Conservation (phyloP, 2,888 invertebrate species). For the Hirtodrosophila duncani region DNA sequence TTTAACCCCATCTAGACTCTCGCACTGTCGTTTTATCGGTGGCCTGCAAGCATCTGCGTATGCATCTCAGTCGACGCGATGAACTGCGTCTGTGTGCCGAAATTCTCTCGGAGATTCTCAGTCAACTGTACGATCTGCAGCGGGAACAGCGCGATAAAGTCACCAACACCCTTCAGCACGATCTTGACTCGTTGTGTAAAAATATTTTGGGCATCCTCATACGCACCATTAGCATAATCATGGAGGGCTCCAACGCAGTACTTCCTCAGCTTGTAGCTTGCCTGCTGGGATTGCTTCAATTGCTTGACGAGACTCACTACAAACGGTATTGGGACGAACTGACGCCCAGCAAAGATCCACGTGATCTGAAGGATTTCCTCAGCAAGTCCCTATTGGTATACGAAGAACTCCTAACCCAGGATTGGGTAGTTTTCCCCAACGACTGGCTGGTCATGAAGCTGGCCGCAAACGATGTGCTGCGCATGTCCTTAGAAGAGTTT, state of each 20-base stretch:
- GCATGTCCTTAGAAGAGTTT: constrained; percentile 91
- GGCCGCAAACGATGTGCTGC: constrained; percentile 90
- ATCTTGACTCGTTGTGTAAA: constrained; percentile 89
- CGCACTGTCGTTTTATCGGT: constrained; percentile 89
- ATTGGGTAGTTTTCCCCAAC: constrained; percentile 83
- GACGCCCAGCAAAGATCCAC: constrained; percentile 82
- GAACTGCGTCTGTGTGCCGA: constrained; percentile 91
- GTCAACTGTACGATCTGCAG: constrained; percentile 79
- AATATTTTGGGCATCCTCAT: constrained; percentile 90
- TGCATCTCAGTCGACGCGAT: constrained; percentile 88
- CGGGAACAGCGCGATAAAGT: constrained; percentile 80
- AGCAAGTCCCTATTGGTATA: constrained; percentile 85
- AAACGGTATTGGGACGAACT: constrained; percentile 90
- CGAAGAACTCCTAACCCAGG: constrained; percentile 77
- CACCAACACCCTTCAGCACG: constrained; percentile 82
- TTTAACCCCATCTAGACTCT: constrained; percentile 82
- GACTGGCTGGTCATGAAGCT: constrained; percentile 96
- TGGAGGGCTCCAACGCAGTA: constrained; percentile 87
- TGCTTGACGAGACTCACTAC: constrained; percentile 93
- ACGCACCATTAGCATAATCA: constrained; percentile 89
- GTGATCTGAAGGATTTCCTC: constrained; percentile 91
- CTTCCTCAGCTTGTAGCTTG: constrained; percentile 89
- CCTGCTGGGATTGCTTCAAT: constrained; percentile 89
- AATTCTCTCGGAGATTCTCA: constrained; percentile 91
- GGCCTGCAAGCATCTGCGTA: constrained; percentile 90